phyloP scores from a whole-genome alignment of 2,797 vertebrate species.

The Poecilia gillii region DNA sequence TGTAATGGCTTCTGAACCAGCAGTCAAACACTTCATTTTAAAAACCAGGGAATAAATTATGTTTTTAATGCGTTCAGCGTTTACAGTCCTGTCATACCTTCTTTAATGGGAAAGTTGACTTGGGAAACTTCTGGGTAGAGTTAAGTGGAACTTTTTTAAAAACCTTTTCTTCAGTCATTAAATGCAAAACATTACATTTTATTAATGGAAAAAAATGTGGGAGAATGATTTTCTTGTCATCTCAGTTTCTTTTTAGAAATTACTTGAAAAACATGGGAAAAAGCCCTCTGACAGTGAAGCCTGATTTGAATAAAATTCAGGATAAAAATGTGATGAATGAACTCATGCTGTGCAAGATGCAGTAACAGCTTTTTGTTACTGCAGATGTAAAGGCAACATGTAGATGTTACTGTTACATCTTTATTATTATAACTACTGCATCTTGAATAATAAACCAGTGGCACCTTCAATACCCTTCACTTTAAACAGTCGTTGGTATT shows the following conservation, averaged over 20 bases:
- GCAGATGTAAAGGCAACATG: background rate
- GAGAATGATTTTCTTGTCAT: background rate
- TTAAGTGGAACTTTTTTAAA: slow-evolving; percentile 18
- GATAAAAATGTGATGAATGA: background rate
- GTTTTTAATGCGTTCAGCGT: slow-evolving; percentile 36
- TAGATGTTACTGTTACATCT: background rate
- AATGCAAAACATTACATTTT: slow-evolving; percentile 1
- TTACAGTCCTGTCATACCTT: slow-evolving; percentile 23
- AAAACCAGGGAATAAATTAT: slow-evolving; percentile 47
- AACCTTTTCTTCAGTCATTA: slow-evolving; percentile 16
- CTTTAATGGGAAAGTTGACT: slow-evolving; percentile 55
- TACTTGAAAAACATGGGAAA: background rate
- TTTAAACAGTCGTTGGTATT: background rate
- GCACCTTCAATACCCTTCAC: background rate
- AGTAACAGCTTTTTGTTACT: too few species aligned
- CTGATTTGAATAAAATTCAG: background rate
- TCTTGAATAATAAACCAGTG: background rate
- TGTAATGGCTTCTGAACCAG: slow-evolving; percentile 42
- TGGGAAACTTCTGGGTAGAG: background rate
- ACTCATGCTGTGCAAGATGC: too few species aligned
- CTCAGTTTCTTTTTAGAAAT: background rate
- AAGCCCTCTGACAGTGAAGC: background rate
- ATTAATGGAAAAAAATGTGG: background rate
- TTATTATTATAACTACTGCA: background rate
- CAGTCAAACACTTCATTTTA: slow-evolving; percentile 40